A percentile compares a stretch with the other conserved stretches of the same genome.
Conservation (phyloP, 2,113 vertebrate species). For the Sterrhoptilus dennistouni region DNA sequence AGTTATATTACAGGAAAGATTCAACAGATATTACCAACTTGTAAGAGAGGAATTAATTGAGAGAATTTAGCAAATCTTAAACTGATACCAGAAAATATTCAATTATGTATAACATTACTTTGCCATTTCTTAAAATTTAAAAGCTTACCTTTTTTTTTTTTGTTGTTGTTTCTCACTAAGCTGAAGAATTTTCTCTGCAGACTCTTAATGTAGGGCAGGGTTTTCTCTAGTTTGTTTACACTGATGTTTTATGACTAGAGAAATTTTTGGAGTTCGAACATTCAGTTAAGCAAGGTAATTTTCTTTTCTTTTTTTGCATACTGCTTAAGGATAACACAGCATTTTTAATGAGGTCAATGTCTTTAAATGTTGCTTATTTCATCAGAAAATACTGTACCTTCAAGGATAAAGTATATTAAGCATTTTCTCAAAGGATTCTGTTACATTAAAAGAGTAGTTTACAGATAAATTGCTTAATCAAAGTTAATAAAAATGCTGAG, state of each 20-base stretch:
- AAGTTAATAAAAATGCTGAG: neutral
- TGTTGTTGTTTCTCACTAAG: neutral
- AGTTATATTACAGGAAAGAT: neutral
- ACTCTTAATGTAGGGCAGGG: neutral
- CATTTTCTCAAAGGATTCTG: neutral
- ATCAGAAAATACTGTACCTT: slow-evolving; percentile 10
- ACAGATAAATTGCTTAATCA: slow-evolving; percentile 8
- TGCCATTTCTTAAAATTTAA: neutral
- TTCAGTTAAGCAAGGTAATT: neutral
- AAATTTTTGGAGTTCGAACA: neutral
- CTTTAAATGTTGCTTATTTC: slow-evolving; percentile 21
- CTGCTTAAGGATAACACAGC: neutral
- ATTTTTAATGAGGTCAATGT: neutral
- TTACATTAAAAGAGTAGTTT: neutral
- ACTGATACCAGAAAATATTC: neutral
- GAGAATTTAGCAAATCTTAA: neutral
- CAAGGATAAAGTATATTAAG: neutral
- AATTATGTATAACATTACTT: neutral
- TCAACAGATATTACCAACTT: neutral
- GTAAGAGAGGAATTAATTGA: neutral
- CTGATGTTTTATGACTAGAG: neutral
- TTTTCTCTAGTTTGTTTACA: neutral
- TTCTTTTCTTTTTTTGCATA: neutral
- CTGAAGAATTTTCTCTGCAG: neutral
- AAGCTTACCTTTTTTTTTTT: neutral